A percentile compares a stretch with the other conserved stretches of the same genome.
These are phyloP conservation scores for Chaitophorus viminalis DNA, from an alignment of 2,888 invertebrate species.

Conservation along the genomic window DNA sequence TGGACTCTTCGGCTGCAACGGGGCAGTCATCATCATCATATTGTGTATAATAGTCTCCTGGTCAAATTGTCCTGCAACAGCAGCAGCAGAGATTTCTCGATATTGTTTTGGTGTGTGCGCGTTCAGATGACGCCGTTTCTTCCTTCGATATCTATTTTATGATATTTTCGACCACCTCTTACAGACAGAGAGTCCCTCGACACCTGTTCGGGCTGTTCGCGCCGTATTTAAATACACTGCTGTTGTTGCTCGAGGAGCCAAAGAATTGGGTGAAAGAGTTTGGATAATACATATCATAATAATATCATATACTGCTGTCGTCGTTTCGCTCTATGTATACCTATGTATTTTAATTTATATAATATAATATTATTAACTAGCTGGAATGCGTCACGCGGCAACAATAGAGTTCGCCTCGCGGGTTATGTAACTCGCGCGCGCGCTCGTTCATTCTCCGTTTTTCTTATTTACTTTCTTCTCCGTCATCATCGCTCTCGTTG, in stretches of 20 bases:
- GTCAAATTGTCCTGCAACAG: neutral
- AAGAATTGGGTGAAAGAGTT: neutral
- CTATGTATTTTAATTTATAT: too few relatives aligned
- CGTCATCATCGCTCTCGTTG: neutral
- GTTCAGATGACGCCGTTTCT: neutral
- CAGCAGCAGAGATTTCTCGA: neutral
- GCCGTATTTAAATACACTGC: neutral
- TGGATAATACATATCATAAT: too few relatives aligned
- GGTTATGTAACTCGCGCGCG: neutral
- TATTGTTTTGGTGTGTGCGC: neutral
- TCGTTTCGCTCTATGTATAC: neutral
- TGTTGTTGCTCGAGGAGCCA: neutral
- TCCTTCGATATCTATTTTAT: neutral
- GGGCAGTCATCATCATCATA: too few relatives aligned
- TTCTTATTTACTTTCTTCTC: neutral
- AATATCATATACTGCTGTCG: neutral
- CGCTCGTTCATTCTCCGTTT: neutral
- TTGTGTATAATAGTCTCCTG: neutral
- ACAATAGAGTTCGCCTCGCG: neutral
- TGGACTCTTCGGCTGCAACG: neutral
- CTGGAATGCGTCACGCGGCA: neutral
- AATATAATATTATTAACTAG: neutral
- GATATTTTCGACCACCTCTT: neutral
- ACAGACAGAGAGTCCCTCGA: too few relatives aligned
- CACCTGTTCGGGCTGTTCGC: neutral